Conservation (phyloP, 1,140 invertebrate species). For the Cotesia glomerata region DNA sequence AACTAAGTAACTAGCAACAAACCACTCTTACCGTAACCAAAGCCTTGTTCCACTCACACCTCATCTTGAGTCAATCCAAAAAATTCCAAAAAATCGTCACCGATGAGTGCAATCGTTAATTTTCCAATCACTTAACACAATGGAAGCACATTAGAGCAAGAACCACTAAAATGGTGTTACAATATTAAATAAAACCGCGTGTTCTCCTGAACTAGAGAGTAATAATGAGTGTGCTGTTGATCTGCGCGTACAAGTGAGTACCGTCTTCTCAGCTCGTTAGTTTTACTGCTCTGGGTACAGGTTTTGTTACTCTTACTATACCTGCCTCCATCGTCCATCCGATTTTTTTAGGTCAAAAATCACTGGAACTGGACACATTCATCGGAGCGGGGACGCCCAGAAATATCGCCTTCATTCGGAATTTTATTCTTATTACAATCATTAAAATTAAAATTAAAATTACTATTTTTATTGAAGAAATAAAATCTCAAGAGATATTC, state of each 20-base stretch:
- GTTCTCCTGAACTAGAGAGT: not conserved
- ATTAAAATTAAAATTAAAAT: too few relatives aligned
- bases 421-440: too few relatives aligned
- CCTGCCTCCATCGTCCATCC: constrained; percentile 25
- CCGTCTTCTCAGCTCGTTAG: constrained; percentile 27
- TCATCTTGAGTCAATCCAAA: too few relatives aligned
- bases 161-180: too few relatives aligned
- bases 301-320: constrained; percentile 9
- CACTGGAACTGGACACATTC: constrained; percentile 32
- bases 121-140: too few relatives aligned
- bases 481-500: not conserved
- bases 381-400: not conserved
- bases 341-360: constrained; percentile 52
- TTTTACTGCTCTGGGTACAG: constrained; percentile 30
- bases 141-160: not conserved
- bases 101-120: too few relatives aligned
- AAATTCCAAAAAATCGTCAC: too few relatives aligned
- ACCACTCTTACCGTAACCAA: not conserved
- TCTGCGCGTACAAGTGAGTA: constrained; percentile 1
- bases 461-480: too few relatives aligned
- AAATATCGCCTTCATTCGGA: too few relatives aligned
- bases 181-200: not conserved
- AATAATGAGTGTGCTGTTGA: constrained; percentile 6
- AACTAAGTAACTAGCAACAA: not conserved
- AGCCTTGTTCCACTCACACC: too few relatives aligned